Base-by-base conservation (phyloP, 2,113 vertebrate genomes). In the Kobus ellipsiprymnus region DNA sequence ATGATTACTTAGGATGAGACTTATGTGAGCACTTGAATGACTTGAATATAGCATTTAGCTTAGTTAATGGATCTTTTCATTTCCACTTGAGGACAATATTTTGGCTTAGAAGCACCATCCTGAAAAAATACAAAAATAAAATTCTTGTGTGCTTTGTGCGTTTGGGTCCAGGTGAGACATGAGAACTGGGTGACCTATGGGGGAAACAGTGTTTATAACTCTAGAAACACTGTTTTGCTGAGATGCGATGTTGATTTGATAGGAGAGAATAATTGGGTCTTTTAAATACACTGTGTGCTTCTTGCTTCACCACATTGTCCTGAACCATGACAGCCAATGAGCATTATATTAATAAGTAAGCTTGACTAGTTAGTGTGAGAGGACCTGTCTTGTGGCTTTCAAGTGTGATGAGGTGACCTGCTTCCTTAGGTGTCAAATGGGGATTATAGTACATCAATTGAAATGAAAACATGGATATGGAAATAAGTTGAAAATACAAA, bases 221-320 rank as follows among this genome's bases (percentile, higher is more conserved):
- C 27, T 46, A 71, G 90, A 87, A 82, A 84, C 29, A 88, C 2
- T 90, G 33, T 95, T 95, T 95, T 97, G 80, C 54, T 55, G 89
- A 86, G 59, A 62, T 87, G 50, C 13, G 36, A 19, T 85, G 15
- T 36, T 88, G 54, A 88, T 80, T 91, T 88, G 71, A 40, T 71
- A 46, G 50, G 27, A 67, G 71, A 54, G 33, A 87, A 23, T 86
- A 74, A 59, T 33, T 91, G 27, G 23, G 19, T 95, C 59, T 97
- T 97, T 96, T 71, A 87, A 96, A 46, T 29, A 87, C 2, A 52
- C 15, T 36, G n/a, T 71, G 44, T 94, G 40, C 25, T 84, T 81
- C 29, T 91, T 95, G 46, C 59, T 91, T 97, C 52, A 81, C 90
- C 64, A 33, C 52, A 86, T 23, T 92, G 44, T 88, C 14, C 89